Conservation (phyloP, 2,113 vertebrate species). For the Marmota flaviventris region DNA sequence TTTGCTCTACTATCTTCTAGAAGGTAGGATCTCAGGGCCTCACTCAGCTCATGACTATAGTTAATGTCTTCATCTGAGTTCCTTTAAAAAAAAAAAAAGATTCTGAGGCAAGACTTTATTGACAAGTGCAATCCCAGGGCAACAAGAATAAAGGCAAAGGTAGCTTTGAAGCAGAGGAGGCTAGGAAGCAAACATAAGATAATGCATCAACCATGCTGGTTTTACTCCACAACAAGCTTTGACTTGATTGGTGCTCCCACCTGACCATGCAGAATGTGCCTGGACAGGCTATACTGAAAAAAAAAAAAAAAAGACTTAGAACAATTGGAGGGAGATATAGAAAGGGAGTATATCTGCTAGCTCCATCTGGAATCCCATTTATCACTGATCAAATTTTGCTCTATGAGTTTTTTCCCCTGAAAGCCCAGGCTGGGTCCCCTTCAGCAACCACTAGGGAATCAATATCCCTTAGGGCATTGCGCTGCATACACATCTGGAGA, state of each 20-base stretch:
- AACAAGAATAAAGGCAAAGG: not conserved
- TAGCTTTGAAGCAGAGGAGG: not conserved
- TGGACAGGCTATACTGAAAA: not conserved
- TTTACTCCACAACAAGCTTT: not conserved
- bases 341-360: not conserved
- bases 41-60: not conserved
- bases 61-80: constrained; percentile 26
- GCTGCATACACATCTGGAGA: not conserved
- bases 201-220: not conserved
- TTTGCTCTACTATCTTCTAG: not conserved
- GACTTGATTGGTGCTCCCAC: not conserved
- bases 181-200: not conserved
- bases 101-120: not conserved
- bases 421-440: no score
- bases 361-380: not conserved
- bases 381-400: not conserved
- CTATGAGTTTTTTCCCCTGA: not conserved
- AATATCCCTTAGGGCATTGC: not conserved
- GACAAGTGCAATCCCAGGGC: not conserved
- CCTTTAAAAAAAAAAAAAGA: not conserved
- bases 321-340: not conserved
- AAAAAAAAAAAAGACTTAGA: not conserved
- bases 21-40: not conserved
- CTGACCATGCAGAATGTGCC: not conserved
- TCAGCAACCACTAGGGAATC: not conserved